A percentile compares a stretch with the other conserved stretches of the same genome.
Conservation (phyloP, 2,113 vertebrate species). For the Arothron firmamentum region DNA sequence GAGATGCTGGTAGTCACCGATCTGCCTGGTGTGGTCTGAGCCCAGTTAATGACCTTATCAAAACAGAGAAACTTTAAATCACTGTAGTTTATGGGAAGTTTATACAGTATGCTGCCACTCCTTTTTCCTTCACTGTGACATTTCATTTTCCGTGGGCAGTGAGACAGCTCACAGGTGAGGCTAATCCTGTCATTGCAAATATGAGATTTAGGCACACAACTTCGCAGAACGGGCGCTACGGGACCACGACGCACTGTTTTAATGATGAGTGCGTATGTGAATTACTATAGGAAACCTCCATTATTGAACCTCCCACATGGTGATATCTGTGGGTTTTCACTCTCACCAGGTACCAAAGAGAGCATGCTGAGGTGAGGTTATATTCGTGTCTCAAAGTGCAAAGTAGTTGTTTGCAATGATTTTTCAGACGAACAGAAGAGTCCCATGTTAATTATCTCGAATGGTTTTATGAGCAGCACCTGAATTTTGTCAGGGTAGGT, state of each 20-base stretch:
- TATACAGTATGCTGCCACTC: conserved; percentile 7
- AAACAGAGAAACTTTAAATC: conserved; percentile 40
- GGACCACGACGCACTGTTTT: no score
- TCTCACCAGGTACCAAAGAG: conserved; percentile 46
- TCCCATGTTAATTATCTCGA: conserved; percentile 18
- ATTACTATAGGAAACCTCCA: conserved; percentile 35
- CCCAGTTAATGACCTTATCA: conserved; percentile 63
- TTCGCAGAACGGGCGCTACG: background rate
- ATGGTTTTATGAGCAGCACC: conserved; percentile 23
- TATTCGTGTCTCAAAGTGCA: conserved; percentile 2
- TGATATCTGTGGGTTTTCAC: conserved; percentile 66
- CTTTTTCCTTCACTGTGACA: conserved; percentile 9
- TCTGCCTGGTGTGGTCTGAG: conserved; percentile 36
- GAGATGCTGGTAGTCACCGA: conserved; percentile 50
- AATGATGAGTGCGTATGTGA: conserved; percentile 49
- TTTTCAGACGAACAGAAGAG: conserved; percentile 2
- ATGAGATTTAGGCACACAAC: conserved; percentile 36
- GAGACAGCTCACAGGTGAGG: conserved; percentile 6
- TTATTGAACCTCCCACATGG: conserved; percentile 57
- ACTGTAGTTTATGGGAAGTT: conserved; percentile 36
- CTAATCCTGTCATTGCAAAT: conserved; percentile 38
- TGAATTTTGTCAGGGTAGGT: conserved; percentile 18
- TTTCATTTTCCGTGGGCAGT: conserved; percentile 15
- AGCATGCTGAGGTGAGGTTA: conserved; percentile 34
- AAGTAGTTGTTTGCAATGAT: conserved; percentile 1